Evolutionary conservation across 2,888 invertebrate species (phyloP).

Genomic region (Atherix ibis): DNA sequence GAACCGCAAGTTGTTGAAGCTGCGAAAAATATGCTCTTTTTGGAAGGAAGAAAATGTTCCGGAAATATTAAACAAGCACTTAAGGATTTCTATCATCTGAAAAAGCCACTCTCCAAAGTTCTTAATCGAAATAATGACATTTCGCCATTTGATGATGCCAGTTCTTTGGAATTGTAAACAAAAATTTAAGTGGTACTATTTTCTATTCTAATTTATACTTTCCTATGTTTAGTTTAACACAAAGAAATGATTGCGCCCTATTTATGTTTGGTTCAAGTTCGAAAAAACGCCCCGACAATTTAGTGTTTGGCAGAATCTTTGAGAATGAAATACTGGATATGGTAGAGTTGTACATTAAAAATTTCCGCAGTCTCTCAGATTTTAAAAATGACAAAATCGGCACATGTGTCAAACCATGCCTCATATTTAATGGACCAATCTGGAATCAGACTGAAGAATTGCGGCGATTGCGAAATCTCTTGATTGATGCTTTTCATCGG

Average conservation of each 20-base stretch:
- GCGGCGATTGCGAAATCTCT: slow-evolving; percentile 68
- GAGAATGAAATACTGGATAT: slow-evolving; percentile 86
- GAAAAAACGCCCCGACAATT: slow-evolving; percentile 88
- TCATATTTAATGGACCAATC: slow-evolving; percentile 80
- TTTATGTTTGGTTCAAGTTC: slow-evolving; percentile 85
- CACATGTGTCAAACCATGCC: slow-evolving; percentile 74
- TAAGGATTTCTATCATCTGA: slow-evolving; percentile 75
- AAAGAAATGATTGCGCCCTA: slow-evolving; percentile 74
- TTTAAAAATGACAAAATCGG: slow-evolving; percentile 65
- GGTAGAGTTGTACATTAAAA: slow-evolving; percentile 85
- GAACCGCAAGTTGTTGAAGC: slow-evolving; percentile 84
- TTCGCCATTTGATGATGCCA: slow-evolving; percentile 81
- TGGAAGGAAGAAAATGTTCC: slow-evolving; percentile 70
- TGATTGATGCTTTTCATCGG: slow-evolving; percentile 81
- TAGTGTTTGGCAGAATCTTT: slow-evolving; percentile 77
- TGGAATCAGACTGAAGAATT: slow-evolving; percentile 75
- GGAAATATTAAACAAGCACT: slow-evolving; percentile 52
- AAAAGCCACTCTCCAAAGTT: slow-evolving; percentile 69
- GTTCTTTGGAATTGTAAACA: slow-evolving; percentile 57
- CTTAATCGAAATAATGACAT: slow-evolving; percentile 72
- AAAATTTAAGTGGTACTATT: neutral
- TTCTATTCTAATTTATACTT: neutral
- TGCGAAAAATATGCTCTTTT: slow-evolving; percentile 65
- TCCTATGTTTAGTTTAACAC: slow-evolving; percentile 39
- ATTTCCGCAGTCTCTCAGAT: slow-evolving; percentile 60